Percentiles rank a stretch among this genome's conserved stretches.
Evolutionary conservation across 2,888 invertebrate species (phyloP).

Genomic region (Tiphia femorata): DNA sequence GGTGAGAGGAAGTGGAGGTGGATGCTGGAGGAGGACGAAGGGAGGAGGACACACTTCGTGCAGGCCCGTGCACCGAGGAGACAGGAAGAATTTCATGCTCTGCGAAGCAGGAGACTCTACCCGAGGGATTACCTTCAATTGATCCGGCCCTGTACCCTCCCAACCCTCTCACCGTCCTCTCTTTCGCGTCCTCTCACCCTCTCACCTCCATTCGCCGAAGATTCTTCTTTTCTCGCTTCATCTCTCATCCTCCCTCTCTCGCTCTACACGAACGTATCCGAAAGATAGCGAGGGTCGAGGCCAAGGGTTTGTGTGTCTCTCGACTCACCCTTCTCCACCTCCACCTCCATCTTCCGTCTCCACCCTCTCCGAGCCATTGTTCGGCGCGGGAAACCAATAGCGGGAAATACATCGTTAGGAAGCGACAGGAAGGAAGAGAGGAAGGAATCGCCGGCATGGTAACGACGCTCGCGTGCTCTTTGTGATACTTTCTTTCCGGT

Average conservation of each 20-base stretch:
- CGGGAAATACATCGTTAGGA: slow-evolving; percentile 59
- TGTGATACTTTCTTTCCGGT: slow-evolving; percentile 5
- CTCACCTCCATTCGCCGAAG: too few species aligned
- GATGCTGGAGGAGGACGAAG: slow-evolving; percentile 14
- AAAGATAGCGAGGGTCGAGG: too few species aligned
- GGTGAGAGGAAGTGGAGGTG: slow-evolving; percentile 7
- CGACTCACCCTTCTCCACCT: too few species aligned
- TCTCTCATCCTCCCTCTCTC: too few species aligned
- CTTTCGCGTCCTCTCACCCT: slow-evolving; percentile 13
- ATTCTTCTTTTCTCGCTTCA: too few species aligned
- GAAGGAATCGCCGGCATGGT: neutral
- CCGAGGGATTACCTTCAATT: slow-evolving; percentile 66
- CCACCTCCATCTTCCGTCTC: slow-evolving; percentile 4
- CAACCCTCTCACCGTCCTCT: slow-evolving; percentile 26
- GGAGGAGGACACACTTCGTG: slow-evolving; percentile 38
- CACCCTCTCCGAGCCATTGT: slow-evolving; percentile 43
- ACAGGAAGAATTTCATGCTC: slow-evolving; percentile 66
- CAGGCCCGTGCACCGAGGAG: slow-evolving; percentile 43
- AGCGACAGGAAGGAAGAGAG: neutral
- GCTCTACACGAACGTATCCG: too few species aligned
- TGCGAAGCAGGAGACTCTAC: slow-evolving; percentile 63
- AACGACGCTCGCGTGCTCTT: neutral
- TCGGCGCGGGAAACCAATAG: slow-evolving; percentile 58
- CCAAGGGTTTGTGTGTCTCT: too few species aligned
- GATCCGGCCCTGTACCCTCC: slow-evolving; percentile 58